Percentiles rank a stretch among this genome's conserved stretches.
These are phyloP conservation scores for Hypsibius dujardini DNA, from an alignment of 1,140 invertebrate species.

Conservation along the genomic window DNA sequence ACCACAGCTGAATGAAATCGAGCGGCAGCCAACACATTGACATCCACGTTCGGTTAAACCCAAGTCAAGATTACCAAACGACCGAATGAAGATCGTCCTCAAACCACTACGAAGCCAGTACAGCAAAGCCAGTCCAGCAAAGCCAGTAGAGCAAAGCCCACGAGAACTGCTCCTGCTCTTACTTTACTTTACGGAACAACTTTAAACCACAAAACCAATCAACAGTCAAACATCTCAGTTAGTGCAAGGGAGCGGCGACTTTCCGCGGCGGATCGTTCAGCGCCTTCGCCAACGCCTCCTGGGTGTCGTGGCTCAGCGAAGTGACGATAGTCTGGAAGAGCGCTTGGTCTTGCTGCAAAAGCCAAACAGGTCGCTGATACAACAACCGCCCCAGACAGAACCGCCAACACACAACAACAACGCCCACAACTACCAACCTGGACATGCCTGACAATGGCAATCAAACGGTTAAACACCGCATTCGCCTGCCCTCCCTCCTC, in stretches of 20 bases:
- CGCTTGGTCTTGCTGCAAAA: slow-evolving; percentile 49
- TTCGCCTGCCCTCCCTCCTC: slow-evolving; percentile 40
- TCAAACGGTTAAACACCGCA: slow-evolving; percentile 37
- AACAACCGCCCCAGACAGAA: slow-evolving; percentile 22
- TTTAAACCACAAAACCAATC: too few relatives aligned
- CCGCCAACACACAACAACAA: slow-evolving; percentile 17
- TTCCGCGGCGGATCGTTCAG: slow-evolving; percentile 27
- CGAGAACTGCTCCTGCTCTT: too few relatives aligned
- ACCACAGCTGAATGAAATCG: too few relatives aligned
- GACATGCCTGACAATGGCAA: slow-evolving; percentile 56
- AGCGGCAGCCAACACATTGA: too few relatives aligned
- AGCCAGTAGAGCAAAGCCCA: too few relatives aligned
- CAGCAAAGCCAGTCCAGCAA: too few relatives aligned
- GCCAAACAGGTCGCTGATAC: slow-evolving; percentile 25
- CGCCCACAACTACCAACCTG: slow-evolving; percentile 38
- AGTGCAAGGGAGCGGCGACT: slow-evolving; percentile 22
- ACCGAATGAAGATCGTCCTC: too few relatives aligned
- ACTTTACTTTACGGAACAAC: too few relatives aligned
- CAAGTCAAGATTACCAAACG: too few relatives aligned
- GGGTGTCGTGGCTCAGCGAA: slow-evolving; percentile 54
- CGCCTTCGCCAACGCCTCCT: slow-evolving; percentile 56
- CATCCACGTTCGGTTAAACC: too few relatives aligned
- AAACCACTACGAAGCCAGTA: too few relatives aligned
- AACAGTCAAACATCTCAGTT: too few relatives aligned
- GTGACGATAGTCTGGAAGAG: slow-evolving; percentile 63